A percentile compares a stretch with the other conserved stretches of the same genome.
Conservation (phyloP, 35 echinoderm and acorn worm genomes). For the Apostichopus japonicus region DNA sequence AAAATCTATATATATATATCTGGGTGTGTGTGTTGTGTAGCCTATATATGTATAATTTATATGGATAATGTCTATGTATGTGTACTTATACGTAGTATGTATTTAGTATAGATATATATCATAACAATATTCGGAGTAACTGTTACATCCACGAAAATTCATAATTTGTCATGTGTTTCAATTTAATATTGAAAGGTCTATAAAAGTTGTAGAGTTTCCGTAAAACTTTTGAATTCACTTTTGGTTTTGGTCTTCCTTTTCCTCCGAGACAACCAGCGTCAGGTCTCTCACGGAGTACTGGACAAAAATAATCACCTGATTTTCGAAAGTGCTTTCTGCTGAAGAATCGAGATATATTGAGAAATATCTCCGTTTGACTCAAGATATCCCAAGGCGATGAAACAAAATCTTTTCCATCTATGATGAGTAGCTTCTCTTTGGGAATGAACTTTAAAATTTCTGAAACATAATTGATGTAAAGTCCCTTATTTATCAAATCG, state of each 20-base stretch:
- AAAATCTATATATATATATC: no score
- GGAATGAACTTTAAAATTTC: slow-evolving; percentile 31
- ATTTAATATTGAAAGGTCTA: slow-evolving; percentile 24
- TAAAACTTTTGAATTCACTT: not conserved
- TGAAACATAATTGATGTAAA: slow-evolving; percentile 2
- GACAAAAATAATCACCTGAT: slow-evolving; percentile 18
- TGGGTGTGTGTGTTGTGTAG: no score
- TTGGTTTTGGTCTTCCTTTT: slow-evolving; percentile 37
- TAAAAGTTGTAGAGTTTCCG: slow-evolving; percentile 7
- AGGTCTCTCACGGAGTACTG: slow-evolving; percentile 15
- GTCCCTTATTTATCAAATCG: slow-evolving; percentile 17
- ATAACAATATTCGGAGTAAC: no score
- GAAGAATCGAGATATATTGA: slow-evolving; percentile 26
- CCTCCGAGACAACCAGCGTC: slow-evolving; percentile 30
- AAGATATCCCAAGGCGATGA: slow-evolving; percentile 30
- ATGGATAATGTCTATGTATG: no score
- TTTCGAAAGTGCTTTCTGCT: slow-evolving; percentile 22
- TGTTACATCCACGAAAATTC: slow-evolving; percentile 4
- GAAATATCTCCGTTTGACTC: not conserved
- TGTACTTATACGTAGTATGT: no score
- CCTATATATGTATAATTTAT: no score
- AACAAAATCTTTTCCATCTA: slow-evolving; percentile 31
- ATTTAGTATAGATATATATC: no score
- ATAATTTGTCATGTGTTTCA: not conserved
- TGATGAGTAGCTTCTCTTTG: slow-evolving; percentile 14